These are phyloP conservation scores for Ornithorhynchus anatinus DNA, from an alignment of 2,113 vertebrate genomes.

Conservation along the genomic window DNA sequence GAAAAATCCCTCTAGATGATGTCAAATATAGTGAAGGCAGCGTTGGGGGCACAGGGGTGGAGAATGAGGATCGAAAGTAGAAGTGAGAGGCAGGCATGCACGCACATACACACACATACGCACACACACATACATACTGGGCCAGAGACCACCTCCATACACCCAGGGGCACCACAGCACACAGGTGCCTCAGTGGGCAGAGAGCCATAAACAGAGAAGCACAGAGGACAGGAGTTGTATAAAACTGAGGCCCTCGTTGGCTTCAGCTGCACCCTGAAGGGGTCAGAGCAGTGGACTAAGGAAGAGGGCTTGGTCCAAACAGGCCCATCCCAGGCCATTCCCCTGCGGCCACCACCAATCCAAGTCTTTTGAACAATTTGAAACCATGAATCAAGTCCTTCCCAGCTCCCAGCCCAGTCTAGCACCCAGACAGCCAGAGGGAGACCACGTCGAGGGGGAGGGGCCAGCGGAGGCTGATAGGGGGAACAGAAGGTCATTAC, in stretches of 20 bases:
- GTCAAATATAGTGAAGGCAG: conserved; percentile 69
- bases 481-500: conserved; percentile 70
- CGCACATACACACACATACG: background rate
- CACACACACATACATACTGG: background rate
- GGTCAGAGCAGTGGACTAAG: background rate
- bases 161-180: too few relatives aligned
- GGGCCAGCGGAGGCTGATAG: accelerated
- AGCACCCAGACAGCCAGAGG: background rate
- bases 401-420: background rate
- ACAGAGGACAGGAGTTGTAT: too few relatives aligned
- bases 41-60: background rate
- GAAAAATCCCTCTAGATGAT: conserved; percentile 40
- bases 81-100: background rate
- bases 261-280: too few relatives aligned
- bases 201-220: too few relatives aligned
- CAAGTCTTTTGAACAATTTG: background rate
- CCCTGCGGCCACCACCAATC: too few relatives aligned
- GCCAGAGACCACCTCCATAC: too few relatives aligned
- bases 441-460: background rate
- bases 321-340: too few relatives aligned
- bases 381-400: background rate
- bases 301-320: background rate
- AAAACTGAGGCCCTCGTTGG: too few relatives aligned
- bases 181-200: accelerated
- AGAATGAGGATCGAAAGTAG: background rate